Conservation (phyloP, 2,888 invertebrate genomes). For the Kryphioiulus occultus region DNA sequence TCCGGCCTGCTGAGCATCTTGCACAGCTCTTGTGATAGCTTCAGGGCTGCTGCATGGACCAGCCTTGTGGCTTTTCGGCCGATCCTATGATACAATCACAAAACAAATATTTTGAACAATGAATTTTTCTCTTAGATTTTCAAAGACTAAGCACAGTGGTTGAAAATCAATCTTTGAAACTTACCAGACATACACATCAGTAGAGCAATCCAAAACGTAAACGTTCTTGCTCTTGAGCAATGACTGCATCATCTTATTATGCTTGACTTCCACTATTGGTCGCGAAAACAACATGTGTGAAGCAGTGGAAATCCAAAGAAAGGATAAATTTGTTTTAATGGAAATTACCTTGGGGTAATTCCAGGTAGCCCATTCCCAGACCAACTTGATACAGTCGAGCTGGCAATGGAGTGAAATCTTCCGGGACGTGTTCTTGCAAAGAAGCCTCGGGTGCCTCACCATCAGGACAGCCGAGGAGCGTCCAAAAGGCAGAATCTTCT, state of each 20-base stretch:
- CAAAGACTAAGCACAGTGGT: no score
- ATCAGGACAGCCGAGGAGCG: slow-evolving; percentile 68
- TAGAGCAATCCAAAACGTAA: slow-evolving; percentile 92
- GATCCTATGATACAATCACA: slow-evolving; percentile 71
- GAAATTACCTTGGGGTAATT: slow-evolving; percentile 81
- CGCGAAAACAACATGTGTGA: slow-evolving; percentile 52
- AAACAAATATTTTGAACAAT: background rate
- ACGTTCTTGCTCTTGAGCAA: slow-evolving; percentile 90
- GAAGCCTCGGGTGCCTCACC: slow-evolving; percentile 65
- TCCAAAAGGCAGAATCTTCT: slow-evolving; percentile 88
- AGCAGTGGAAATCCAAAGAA: background rate
- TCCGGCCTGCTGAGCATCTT: slow-evolving; percentile 86
- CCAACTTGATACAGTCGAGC: slow-evolving; percentile 93
- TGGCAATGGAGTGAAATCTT: slow-evolving; percentile 70
- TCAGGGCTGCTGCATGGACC: slow-evolving; percentile 94
- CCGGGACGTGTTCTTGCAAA: slow-evolving; percentile 73
- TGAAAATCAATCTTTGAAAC: slow-evolving; percentile 51
- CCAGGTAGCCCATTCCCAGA: slow-evolving; percentile 97
- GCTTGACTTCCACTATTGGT: slow-evolving; percentile 57
- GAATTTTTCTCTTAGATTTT: no score
- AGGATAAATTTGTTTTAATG: background rate
- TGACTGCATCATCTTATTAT: slow-evolving; percentile 74
- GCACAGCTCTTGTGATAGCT: slow-evolving; percentile 95
- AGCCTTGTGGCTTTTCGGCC: slow-evolving; percentile 96
- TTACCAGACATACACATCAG: slow-evolving; percentile 95